A percentile compares a stretch with the other conserved stretches of the same genome.
These are phyloP conservation scores for Strigops habroptila DNA, from an alignment of 2,113 vertebrate genomes.

Conservation along the genomic window DNA sequence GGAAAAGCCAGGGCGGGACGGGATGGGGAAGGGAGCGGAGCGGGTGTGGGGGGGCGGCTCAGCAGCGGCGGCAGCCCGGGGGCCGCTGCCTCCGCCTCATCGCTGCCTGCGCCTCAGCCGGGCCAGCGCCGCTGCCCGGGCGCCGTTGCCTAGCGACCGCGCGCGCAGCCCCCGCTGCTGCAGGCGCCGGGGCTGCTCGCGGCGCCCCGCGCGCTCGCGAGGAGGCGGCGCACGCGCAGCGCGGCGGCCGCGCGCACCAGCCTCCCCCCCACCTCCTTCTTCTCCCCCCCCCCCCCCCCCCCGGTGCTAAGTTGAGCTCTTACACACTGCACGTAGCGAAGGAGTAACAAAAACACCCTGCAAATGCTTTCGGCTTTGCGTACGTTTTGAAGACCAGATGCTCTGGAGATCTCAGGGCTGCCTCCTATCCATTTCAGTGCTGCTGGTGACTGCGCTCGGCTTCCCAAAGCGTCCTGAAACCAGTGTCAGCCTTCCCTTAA, in stretches of 20 bases:
- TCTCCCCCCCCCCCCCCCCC: too few relatives aligned
- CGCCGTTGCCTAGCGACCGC: conserved; percentile 47
- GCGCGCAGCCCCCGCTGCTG: not conserved
- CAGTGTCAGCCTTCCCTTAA: not conserved
- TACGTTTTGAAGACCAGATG: too few relatives aligned
- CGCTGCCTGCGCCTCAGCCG: not conserved
- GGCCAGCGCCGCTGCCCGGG: conserved; percentile 9
- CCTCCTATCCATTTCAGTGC: not conserved
- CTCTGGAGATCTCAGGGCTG: not conserved
- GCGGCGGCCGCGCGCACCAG: not conserved
- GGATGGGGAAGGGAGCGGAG: not conserved
- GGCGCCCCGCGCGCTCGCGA: not conserved
- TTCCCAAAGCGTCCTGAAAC: not conserved
- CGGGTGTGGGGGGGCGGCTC: not conserved
- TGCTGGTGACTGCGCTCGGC: not conserved
- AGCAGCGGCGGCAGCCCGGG: not conserved
- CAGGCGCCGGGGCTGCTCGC: not conserved
- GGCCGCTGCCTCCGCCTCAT: not conserved
- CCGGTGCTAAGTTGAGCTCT: not conserved
- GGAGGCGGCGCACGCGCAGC: not conserved
- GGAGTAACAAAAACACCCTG: not conserved
- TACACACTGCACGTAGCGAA: not conserved
- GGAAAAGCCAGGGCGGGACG: not conserved
- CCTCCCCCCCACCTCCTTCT: too few relatives aligned
- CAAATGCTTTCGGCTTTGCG: not conserved